Conservation (phyloP, 2,797 vertebrate species). For the Champsocephalus gunnari region DNA sequence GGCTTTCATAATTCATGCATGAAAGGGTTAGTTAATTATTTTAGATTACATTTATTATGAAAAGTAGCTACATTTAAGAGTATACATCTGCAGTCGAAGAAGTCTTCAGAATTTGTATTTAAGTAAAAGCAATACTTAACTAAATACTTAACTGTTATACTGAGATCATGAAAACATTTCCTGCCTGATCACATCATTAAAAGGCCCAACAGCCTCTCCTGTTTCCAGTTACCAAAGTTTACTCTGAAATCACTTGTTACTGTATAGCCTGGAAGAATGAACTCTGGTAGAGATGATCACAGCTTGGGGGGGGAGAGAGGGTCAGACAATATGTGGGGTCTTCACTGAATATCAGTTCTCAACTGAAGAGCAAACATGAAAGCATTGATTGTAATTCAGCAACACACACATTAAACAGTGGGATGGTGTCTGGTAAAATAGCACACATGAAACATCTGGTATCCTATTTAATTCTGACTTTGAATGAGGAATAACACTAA, state of each 20-base stretch:
- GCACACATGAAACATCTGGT: neutral
- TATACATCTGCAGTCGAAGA: neutral
- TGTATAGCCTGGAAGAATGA: neutral
- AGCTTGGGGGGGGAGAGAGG: neutral
- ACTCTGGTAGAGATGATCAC: neutral
- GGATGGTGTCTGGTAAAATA: neutral
- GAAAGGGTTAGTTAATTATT: neutral
- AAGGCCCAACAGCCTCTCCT: slow-evolving; percentile 4
- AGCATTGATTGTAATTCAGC: neutral
- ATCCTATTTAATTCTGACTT: slow-evolving; percentile 22
- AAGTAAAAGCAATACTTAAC: neutral
- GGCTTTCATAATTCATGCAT: neutral
- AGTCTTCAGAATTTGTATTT: neutral
- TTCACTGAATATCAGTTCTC: neutral
- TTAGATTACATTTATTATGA: neutral
- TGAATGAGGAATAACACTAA: slow-evolving; percentile 4
- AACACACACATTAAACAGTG: neutral
- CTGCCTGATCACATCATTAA: slow-evolving; percentile 1
- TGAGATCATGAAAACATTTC: slow-evolving; percentile 1
- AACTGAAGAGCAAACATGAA: slow-evolving; percentile 26
- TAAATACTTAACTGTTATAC: neutral
- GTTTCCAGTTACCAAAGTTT: neutral
- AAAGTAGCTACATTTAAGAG: neutral
- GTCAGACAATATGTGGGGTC: slow-evolving; percentile 4
- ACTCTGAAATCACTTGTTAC: slow-evolving; percentile 2